Evolutionary conservation across 2,113 vertebrate species (phyloP).

Genomic region (Psettodes erumei): DNA sequence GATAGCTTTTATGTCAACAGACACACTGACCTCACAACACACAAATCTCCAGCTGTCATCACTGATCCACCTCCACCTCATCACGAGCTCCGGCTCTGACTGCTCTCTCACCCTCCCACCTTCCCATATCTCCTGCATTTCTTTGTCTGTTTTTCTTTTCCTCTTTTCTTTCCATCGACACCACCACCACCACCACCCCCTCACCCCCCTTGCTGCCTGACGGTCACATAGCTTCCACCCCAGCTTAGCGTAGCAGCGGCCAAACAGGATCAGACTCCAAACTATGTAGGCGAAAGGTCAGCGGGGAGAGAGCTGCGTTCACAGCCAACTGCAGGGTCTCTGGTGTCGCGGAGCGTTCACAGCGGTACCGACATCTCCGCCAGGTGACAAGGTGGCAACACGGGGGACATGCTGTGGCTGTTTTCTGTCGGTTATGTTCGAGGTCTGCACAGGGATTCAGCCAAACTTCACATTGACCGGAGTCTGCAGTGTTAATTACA

Average conservation of each 20-base stretch:
- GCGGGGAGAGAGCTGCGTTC: conserved; percentile 2
- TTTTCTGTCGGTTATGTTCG: background rate
- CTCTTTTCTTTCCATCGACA: conserved; percentile 14
- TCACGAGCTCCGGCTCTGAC: conserved; percentile 4
- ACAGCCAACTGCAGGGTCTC: conserved; percentile 20
- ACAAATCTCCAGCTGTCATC: conserved; percentile 47
- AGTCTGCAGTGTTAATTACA: too few relatives aligned
- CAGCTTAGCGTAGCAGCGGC: conserved; percentile 36
- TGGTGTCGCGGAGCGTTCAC: conserved; percentile 20
- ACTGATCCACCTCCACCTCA: conserved; percentile 12
- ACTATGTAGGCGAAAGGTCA: conserved; percentile 63
- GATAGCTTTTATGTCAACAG: conserved; percentile 19
- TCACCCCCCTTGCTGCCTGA: background rate
- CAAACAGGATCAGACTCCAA: conserved; percentile 54
- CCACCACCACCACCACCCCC: too few relatives aligned
- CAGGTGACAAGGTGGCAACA: conserved; percentile 28
- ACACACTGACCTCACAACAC: conserved; percentile 21
- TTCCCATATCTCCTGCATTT: conserved; percentile 15
- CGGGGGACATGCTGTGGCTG: background rate
- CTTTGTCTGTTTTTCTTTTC: conserved; percentile 29
- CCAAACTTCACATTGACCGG: too few relatives aligned
- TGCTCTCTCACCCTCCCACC: conserved; percentile 18
- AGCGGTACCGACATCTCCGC: background rate
- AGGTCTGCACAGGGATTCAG: background rate
- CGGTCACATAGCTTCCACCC: conserved; percentile 45